Evolutionary conservation across 2,113 vertebrate genomes (phyloP), one percentile per base, ranked within the genome.

Genomic region (Strix uralensis): DNA sequence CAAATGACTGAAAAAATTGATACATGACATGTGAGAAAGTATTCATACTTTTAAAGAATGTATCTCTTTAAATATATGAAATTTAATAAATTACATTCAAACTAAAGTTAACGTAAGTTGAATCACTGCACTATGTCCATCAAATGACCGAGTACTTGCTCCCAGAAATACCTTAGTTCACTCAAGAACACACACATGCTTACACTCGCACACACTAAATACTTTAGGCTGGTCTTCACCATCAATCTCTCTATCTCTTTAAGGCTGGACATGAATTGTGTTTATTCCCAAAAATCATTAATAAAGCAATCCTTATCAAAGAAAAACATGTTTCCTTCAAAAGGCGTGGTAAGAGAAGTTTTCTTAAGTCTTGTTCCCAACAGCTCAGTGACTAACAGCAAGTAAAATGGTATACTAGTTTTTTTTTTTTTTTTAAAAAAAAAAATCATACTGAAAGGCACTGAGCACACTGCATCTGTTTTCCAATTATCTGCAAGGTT

Each of bases 61-160:
- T 77, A 95, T 96, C 94, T 98, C 98, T 98, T 98, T 97, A 98
- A 98, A 98, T 98, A 98, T 91, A 98, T 98, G 97, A 98, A 97
- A 96, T 98, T 98, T 96, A 98, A 98, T 98, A 98, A 98, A 97
- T 98, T 98, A 98, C 98, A 98, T 98, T 98, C 97, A 97, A 98
- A 98, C 97, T 97, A 97, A 98, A 97, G 94, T 96, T 87, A 97
- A 97, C 2, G 42, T 92, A 98, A 96, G 96, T 97, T 98, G 97
- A 97, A 98, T 96, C 97, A 98, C 97, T 97, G 97, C 95, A 98
- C 94, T 98, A 93, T 96, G 97, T 98, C 96, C 97, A 97, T 97
- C 97, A 97, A 97, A 97, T 97, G 97, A 97, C 95, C 97, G 85
- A 97, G 96, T 92, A 97, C 97, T 98, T 98, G 98, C 98, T 98